These are phyloP conservation scores for Lepilemur ruficaudatus DNA, from an alignment of 2,797 vertebrate species.

Conservation along the genomic window DNA sequence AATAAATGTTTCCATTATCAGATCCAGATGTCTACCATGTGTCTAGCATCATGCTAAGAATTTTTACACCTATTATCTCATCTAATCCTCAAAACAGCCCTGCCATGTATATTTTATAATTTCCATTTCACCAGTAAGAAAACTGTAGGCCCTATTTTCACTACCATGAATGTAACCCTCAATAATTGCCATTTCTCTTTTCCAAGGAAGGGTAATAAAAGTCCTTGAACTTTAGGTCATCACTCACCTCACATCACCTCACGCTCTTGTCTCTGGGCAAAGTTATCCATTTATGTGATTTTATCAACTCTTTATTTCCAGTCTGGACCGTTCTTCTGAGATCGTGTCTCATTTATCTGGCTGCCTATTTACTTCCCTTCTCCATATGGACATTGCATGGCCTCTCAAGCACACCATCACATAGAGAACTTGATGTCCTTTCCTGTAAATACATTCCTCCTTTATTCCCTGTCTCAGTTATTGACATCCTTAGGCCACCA, in stretches of 20 bases:
- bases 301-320: neutral
- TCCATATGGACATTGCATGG: neutral
- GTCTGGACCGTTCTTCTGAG: neutral
- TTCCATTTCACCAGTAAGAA: neutral
- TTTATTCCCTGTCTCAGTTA: neutral
- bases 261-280: neutral
- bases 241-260: neutral
- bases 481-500: neutral
- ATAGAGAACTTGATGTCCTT: neutral
- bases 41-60: neutral
- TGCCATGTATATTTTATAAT: neutral
- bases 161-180: neutral
- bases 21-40: neutral
- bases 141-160: neutral
- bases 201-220: neutral
- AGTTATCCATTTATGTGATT: neutral
- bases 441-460: neutral
- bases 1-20: neutral
- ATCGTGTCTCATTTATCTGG: neutral
- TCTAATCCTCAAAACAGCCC: neutral
- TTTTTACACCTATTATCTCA: neutral
- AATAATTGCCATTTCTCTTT: neutral
- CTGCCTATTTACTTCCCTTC: neutral
- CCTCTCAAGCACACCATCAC: neutral
- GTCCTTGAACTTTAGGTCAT: neutral